Conservation (phyloP, 2,113 vertebrate genomes). For the Rutilus rutilus region DNA sequence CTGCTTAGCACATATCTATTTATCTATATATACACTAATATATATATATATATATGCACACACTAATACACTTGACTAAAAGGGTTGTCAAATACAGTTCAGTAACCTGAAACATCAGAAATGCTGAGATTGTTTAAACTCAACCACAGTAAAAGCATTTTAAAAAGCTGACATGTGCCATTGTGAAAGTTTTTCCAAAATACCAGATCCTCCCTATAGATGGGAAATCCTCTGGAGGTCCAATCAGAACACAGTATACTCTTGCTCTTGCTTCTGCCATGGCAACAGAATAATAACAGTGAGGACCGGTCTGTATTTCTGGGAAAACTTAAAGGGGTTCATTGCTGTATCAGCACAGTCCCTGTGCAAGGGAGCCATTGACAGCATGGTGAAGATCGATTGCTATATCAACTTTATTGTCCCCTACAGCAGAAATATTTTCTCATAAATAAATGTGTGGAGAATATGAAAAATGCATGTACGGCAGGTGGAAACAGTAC, state of each 20-base stretch:
- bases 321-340: neutral
- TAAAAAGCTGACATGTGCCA: neutral
- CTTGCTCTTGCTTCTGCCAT: neutral
- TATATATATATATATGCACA: too few relatives aligned
- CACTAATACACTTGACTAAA: neutral
- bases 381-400: constrained; percentile 44
- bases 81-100: neutral
- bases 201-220: neutral
- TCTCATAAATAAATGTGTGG: constrained; percentile 54
- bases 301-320: neutral
- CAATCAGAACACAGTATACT: constrained; percentile 10
- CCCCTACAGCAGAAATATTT: constrained; percentile 61
- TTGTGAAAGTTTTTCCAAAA: neutral
- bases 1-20: too few relatives aligned
- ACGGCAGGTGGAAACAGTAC: constrained; percentile 49
- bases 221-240: neutral
- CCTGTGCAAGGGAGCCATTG: neutral
- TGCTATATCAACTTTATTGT: constrained; percentile 45
- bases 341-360: neutral
- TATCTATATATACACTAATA: too few relatives aligned
- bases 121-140: neutral
- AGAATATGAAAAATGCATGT: constrained; percentile 67
- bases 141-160: neutral
- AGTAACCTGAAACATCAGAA: neutral
- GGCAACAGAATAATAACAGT: neutral